Percentiles rank a stretch among this genome's conserved stretches.
These are phyloP conservation scores for Cremastinae sp. DNA, from an alignment of 2,888 invertebrate species.

Conservation along the genomic window DNA sequence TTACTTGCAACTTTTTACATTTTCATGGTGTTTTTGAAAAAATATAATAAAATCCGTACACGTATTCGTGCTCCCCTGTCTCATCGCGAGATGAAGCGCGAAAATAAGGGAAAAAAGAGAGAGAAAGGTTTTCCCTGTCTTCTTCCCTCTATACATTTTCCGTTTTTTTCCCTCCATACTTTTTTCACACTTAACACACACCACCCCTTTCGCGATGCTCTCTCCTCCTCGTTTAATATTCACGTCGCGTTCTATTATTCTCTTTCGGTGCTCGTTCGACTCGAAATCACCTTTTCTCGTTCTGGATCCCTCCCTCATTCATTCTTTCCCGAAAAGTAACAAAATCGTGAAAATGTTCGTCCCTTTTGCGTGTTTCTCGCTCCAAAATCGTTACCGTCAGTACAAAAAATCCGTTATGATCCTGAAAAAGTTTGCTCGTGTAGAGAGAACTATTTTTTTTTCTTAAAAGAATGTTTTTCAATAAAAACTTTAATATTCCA, in stretches of 20 bases:
- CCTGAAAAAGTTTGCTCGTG: no score
- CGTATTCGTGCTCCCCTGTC: conserved; percentile 49
- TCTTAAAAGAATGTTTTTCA: no score
- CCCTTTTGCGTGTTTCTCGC: no score
- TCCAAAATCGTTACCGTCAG: no score
- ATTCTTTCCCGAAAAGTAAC: not conserved
- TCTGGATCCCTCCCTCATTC: conserved; percentile 17
- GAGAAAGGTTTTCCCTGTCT: conserved; percentile 4
- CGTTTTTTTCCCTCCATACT: conserved; percentile 24
- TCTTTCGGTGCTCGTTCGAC: conserved; percentile 40
- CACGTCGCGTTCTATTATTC: conserved; percentile 52
- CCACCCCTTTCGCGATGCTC: conserved; percentile 44
- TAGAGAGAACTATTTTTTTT: no score
- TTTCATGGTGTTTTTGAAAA: conserved; percentile 53
- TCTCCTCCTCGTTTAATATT: conserved; percentile 48
- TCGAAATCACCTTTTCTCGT: not conserved
- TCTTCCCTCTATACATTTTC: conserved; percentile 18
- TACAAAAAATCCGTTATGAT: no score
- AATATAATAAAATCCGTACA: conserved; percentile 58
- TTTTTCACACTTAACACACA: conserved; percentile 46
- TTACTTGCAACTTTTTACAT: not conserved
- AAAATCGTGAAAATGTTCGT: no score
- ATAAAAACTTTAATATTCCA: no score
- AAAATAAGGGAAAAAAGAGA: not conserved
- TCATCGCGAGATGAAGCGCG: conserved; percentile 10